Base-by-base conservation (phyloP, 2,113 vertebrate species). In the Morone saxatilis region DNA sequence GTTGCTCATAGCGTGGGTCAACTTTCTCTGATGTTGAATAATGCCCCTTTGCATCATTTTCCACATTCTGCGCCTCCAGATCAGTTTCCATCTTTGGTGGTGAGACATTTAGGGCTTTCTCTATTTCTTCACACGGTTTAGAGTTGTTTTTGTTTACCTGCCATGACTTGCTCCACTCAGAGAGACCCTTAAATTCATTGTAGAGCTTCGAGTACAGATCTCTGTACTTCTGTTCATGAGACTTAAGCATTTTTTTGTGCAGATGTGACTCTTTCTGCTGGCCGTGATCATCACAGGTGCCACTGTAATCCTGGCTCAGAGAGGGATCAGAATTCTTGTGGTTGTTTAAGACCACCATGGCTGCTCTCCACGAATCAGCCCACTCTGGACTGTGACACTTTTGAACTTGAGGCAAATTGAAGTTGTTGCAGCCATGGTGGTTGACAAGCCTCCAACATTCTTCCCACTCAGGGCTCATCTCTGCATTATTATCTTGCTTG, bases 111-210 rank as follows among this genome's bases (percentile, higher is more conserved):
- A 89, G 85, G 1, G 86, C 40, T 22, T 88, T 86, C 25, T 85
- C 19, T 8, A 90, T 76, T 71, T 89, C 90, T 17, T 84, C 81
- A 54, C 74, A 76, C 8, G 90, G 88, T 45, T 90, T 77, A 6
- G 78, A 84, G 47, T 86, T 87, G 72, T 92, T 93, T 71, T 91
- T 92, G n/a, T 63, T 72, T 20, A 90, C 60, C 65, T 86, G 53
- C 91, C 91, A 94, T n/a, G 93, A 93, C 47, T 81, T 83, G 14
- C 20, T 79, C 93, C 92, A 93, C 12, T 91, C 89, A 56, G 72
- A 61, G 6, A 48, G 5, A n/a, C n/a, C 22, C 11, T 83, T 16
- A 8, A 83, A 67, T 61, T 84, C 78, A 41, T 47, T 56, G 17
- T 31, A 51, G 3, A 88, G 45, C 12, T 87, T 74, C 13, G 68